Conservation (phyloP, 2,113 vertebrate species). For the Odocoileus virginianus region DNA sequence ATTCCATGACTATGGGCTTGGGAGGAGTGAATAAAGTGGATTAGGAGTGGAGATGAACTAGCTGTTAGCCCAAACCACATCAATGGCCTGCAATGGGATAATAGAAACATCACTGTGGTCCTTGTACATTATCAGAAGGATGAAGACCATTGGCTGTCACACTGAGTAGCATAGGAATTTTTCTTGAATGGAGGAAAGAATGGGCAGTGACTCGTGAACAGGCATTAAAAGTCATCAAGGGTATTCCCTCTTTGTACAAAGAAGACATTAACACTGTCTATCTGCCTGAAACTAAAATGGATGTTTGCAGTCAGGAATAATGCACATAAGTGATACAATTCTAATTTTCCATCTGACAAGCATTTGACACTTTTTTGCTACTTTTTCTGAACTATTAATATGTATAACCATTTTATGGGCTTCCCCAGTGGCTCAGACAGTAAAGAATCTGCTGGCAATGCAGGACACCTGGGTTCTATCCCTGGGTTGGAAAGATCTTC, state of each 20-base stretch:
- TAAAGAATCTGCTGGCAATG: too few relatives aligned
- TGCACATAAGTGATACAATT: neutral
- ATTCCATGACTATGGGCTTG: neutral
- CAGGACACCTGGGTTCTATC: too few relatives aligned
- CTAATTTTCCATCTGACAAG: neutral
- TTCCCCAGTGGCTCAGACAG: neutral
- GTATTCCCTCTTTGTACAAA: neutral
- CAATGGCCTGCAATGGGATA: neutral
- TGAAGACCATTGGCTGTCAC: neutral
- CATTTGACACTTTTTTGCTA: neutral
- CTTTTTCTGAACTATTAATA: neutral
- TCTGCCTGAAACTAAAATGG: neutral
- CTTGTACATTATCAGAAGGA: neutral
- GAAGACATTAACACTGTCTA: neutral
- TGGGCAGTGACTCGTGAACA: neutral
- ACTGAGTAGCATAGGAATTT: neutral
- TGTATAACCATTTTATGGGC: neutral
- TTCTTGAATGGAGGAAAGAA: neutral
- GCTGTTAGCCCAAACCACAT: neutral
- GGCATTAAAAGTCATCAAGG: neutral
- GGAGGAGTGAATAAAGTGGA: neutral
- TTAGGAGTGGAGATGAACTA: neutral
- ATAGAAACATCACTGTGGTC: neutral
- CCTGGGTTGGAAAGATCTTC: neutral
- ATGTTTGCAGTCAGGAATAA: neutral